These are phyloP conservation scores for Galaxias olidus DNA, from an alignment of 2,797 vertebrate genomes.

Conservation along the genomic window DNA sequence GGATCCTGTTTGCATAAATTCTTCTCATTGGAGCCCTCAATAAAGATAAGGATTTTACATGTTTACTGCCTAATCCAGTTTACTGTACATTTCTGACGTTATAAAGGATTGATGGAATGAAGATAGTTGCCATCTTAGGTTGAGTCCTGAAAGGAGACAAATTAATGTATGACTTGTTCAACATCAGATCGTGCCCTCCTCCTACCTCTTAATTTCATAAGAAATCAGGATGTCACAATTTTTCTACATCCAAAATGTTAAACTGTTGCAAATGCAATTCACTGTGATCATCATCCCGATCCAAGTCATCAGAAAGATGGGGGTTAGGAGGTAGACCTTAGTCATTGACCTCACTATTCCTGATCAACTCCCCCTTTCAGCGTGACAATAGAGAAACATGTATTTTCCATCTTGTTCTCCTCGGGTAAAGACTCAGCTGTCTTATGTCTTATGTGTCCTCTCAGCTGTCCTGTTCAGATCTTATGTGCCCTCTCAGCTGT, in stretches of 20 bases:
- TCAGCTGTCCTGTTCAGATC: constrained; percentile 18
- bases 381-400: background rate
- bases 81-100: background rate
- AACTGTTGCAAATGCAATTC: too few species aligned
- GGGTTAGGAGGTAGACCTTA: too few species aligned
- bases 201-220: constrained; percentile 1
- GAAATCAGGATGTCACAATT: too few species aligned
- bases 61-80: constrained; percentile 15
- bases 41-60: constrained; percentile 13
- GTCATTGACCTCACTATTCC: too few species aligned
- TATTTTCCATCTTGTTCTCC: background rate
- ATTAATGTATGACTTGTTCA: background rate
- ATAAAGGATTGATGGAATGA: background rate
- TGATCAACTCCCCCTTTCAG: background rate
- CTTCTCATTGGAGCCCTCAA: constrained; percentile 35
- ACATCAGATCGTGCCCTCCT: background rate
- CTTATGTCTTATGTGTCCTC: constrained; percentile 40
- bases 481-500: too few species aligned
- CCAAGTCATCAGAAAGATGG: too few species aligned
- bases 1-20: constrained; percentile 45
- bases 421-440: background rate
- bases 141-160: background rate
- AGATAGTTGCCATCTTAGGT: background rate
- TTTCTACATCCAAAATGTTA: too few species aligned
- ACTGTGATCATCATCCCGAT: too few species aligned